phyloP scores from a whole-genome alignment of 2,113 vertebrate species.

The Rhagologus leucostigma region DNA sequence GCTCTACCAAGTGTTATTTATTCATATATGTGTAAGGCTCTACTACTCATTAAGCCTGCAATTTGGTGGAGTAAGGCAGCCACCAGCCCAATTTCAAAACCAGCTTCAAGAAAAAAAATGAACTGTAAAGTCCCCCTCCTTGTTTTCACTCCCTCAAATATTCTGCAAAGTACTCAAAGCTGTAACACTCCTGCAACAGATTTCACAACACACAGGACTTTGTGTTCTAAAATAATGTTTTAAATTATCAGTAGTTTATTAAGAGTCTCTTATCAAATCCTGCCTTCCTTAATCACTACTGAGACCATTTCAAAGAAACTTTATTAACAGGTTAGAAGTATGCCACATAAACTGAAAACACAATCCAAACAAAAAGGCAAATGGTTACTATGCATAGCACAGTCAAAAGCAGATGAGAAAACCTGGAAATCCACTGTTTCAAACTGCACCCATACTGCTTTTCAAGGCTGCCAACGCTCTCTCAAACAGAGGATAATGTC shows the following conservation, averaged over 20 bases:
- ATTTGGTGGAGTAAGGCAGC: not conserved
- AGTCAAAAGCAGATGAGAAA: not conserved
- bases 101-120: not conserved
- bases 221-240: not conserved
- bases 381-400: not conserved
- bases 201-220: not conserved
- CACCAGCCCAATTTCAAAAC: not conserved
- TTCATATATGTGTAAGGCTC: not conserved
- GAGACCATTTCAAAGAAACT: not conserved
- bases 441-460: not conserved
- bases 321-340: not conserved
- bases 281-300: not conserved
- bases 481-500: not conserved
- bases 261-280: not conserved
- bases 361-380: not conserved
- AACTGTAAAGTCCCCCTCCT: not conserved
- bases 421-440: not conserved
- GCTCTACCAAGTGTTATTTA: not conserved
- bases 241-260: not conserved
- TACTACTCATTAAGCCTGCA: not conserved
- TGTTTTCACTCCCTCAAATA: not conserved
- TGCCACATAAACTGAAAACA: not conserved
- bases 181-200: not conserved
- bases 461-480: not conserved
- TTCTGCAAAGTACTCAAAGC: not conserved